A percentile compares a stretch with the other conserved stretches of the same genome.
Evolutionary conservation across 64 coral and sea anemone species (phyloP).

Genomic region (Platygyra sinensis): DNA sequence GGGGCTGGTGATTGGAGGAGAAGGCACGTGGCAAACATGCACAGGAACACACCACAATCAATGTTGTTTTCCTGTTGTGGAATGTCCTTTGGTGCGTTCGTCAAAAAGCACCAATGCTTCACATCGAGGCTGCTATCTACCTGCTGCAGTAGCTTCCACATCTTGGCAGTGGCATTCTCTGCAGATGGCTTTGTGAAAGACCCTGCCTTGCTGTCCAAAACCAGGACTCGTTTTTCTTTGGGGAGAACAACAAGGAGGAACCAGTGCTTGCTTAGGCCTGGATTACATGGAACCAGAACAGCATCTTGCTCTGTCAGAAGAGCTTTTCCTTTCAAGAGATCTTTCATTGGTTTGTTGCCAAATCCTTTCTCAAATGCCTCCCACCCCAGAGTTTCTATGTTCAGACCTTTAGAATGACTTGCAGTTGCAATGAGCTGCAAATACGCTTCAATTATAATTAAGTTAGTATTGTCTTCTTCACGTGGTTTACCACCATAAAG

Average conservation of each 20-base stretch:
- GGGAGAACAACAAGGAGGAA: conserved; percentile 29
- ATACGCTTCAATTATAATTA: too few relatives aligned
- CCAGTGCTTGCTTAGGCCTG: conserved; percentile 43
- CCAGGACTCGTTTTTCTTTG: background rate
- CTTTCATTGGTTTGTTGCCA: conserved; percentile 22
- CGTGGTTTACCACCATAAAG: too few relatives aligned
- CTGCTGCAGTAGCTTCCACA: conserved; percentile 32
- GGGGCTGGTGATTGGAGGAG: too few relatives aligned
- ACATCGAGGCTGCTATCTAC: background rate
- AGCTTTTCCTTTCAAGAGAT: conserved; percentile 39
- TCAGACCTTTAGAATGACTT: too few relatives aligned
- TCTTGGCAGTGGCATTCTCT: background rate
- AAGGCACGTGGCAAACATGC: too few relatives aligned
- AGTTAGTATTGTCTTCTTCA: too few relatives aligned
- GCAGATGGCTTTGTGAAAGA: conserved; percentile 37
- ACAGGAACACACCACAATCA: too few relatives aligned
- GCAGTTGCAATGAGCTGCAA: too few relatives aligned
- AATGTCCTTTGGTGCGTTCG: too few relatives aligned
- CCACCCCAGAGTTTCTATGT: conserved; percentile 32
- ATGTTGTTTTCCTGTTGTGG: too few relatives aligned
- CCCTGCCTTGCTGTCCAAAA: conserved; percentile 32
- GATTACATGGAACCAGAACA: conserved; percentile 51
- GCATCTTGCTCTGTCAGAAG: conserved; percentile 34
- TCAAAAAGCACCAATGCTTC: too few relatives aligned
- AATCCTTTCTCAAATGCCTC: background rate